These are phyloP conservation scores for Centruroides vittatus DNA, from an alignment of 1,140 invertebrate species.

Conservation along the genomic window DNA sequence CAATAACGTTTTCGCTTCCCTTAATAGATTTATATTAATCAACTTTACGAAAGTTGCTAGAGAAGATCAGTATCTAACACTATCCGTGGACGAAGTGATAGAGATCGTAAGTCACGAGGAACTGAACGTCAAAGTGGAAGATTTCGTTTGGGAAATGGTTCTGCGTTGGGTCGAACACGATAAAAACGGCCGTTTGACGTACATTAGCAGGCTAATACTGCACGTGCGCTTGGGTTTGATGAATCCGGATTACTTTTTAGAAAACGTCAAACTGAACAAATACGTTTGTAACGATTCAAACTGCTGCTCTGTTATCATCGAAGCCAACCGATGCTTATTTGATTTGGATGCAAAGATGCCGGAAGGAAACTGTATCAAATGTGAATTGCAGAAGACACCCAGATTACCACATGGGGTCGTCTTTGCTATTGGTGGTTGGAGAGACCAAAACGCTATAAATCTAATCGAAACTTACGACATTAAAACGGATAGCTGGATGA, in stretches of 20 bases:
- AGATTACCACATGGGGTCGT: not conserved
- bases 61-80: constrained; percentile 49
- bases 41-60: constrained; percentile 44
- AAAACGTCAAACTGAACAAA: not conserved
- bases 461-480: not conserved
- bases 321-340: constrained; percentile 18
- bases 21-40: constrained; percentile 42
- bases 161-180: not conserved
- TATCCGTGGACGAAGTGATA: constrained; percentile 50
- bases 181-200: not conserved
- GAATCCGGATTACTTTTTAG: not conserved
- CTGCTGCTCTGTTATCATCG: not conserved
- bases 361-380: not conserved
- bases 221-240: constrained; percentile 16
- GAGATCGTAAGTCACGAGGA: constrained; percentile 50
- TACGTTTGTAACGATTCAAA: not conserved
- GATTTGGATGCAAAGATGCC: not conserved
- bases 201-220: not conserved
- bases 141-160: not conserved
- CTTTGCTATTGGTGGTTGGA: not conserved
- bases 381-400: not conserved
- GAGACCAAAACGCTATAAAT: not conserved
- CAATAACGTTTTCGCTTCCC: no score
- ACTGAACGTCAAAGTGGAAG: not conserved
- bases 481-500: not conserved